Percentiles rank a stretch among this genome's conserved stretches.
Evolutionary conservation across 2,113 vertebrate genomes (phyloP).

Genomic region (Triplophysa rosa): DNA sequence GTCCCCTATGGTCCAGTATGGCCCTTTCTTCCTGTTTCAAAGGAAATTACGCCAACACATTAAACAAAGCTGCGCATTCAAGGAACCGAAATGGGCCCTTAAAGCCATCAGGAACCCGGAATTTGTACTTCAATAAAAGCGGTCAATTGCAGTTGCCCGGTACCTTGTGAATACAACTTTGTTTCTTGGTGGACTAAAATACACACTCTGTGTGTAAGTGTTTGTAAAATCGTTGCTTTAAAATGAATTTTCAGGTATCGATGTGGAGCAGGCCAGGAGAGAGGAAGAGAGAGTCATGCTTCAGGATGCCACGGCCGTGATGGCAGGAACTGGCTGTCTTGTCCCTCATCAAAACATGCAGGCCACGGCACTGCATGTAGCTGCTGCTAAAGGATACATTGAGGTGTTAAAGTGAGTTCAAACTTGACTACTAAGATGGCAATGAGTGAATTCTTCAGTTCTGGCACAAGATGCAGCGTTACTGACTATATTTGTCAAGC

Average conservation of each 20-base stretch:
- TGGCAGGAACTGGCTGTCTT: slow-evolving; percentile 67
- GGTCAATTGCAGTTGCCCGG: not conserved
- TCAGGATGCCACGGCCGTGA: slow-evolving; percentile 70
- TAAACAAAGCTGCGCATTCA: no score
- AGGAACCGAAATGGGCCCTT: no score
- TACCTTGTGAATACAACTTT: not conserved
- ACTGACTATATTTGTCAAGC: not conserved
- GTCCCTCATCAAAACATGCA: slow-evolving; percentile 76
- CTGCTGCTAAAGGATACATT: slow-evolving; percentile 79
- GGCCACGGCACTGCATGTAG: slow-evolving; percentile 78
- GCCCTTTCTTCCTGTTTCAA: no score
- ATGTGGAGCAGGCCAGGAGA: slow-evolving; percentile 74
- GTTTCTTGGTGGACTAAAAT: no score
- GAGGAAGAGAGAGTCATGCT: slow-evolving; percentile 79
- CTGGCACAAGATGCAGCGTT: not conserved
- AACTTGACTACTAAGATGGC: not conserved
- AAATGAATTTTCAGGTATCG: slow-evolving; percentile 63
- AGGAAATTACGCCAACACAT: no score
- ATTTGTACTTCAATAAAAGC: no score
- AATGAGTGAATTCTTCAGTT: not conserved
- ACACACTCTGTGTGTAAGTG: no score
- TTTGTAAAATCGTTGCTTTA: not conserved
- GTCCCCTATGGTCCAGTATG: no score
- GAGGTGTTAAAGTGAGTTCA: slow-evolving; percentile 80
- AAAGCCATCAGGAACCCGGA: no score